Conservation (phyloP, 1,140 invertebrate genomes). For the Aphidius gifuensis region DNA sequence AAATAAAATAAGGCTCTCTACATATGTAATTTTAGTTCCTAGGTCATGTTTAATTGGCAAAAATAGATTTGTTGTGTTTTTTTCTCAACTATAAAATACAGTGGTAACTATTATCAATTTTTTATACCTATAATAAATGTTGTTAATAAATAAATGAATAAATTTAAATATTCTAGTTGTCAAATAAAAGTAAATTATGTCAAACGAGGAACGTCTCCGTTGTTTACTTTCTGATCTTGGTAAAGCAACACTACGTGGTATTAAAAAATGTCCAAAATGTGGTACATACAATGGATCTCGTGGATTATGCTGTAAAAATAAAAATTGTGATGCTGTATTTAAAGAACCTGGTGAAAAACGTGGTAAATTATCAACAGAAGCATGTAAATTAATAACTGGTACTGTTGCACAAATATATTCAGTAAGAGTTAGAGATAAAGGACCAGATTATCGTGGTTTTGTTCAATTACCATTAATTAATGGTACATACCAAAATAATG, state of each 20-base stretch:
- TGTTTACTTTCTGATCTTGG: conserved; percentile 62
- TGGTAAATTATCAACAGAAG: conserved; percentile 62
- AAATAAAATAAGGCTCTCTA: too few relatives aligned
- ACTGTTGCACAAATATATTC: conserved; percentile 66
- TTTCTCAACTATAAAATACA: too few relatives aligned
- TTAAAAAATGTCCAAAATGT: conserved; percentile 77
- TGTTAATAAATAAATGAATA: too few relatives aligned
- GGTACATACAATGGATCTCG: conserved; percentile 75
- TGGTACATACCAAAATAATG: conserved; percentile 50
- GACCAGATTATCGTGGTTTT: conserved; percentile 72
- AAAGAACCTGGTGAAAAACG: conserved; percentile 65
- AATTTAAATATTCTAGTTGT: too few relatives aligned
- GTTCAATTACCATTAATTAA: conserved; percentile 66
- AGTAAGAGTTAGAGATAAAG: conserved; percentile 66
- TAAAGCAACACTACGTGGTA: conserved; percentile 67
- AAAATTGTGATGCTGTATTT: conserved; percentile 69
- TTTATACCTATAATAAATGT: too few relatives aligned
- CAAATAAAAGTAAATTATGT: conserved; percentile 19
- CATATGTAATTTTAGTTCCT: too few relatives aligned
- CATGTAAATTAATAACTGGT: conserved; percentile 67
- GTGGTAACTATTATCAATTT: too few relatives aligned
- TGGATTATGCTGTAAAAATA: conserved; percentile 74
- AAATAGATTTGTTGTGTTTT: too few relatives aligned
- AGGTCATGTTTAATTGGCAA: too few relatives aligned
- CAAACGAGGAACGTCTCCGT: conserved; percentile 48